phyloP scores from a whole-genome alignment of 2,797 vertebrate species.

The Luscinia luscinia region DNA sequence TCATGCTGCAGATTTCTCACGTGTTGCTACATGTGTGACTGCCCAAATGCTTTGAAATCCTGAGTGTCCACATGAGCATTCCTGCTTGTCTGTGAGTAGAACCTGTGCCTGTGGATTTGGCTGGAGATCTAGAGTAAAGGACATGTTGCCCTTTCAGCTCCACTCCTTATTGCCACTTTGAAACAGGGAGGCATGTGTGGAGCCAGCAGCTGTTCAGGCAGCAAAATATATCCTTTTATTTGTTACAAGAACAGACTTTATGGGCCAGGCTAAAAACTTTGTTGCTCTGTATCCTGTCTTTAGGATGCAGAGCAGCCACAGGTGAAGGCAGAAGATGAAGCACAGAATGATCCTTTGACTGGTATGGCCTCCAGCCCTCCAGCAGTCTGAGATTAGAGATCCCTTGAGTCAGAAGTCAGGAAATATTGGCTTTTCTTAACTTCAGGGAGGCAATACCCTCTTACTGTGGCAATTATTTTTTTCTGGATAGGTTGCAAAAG shows the following conservation, averaged over 20 bases:
- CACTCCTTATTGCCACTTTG: slow-evolving; percentile 1
- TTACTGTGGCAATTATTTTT: background rate
- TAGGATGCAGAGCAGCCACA: background rate
- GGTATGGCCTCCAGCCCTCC: background rate
- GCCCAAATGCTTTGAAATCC: background rate
- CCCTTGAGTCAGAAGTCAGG: background rate
- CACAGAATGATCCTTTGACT: background rate
- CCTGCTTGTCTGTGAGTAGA: slow-evolving; percentile 24
- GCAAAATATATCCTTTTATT: background rate
- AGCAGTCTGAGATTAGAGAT: background rate
- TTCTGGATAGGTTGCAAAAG: background rate
- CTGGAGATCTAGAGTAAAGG: slow-evolving; percentile 53
- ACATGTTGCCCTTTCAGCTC: slow-evolving; percentile 42
- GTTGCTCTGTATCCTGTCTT: background rate
- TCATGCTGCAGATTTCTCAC: background rate
- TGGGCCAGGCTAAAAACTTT: background rate
- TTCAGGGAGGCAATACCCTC: background rate
- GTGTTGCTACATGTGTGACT: slow-evolving; percentile 17
- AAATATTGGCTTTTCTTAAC: background rate
- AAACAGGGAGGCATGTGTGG: background rate
- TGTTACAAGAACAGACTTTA: background rate
- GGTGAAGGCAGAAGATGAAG: background rate
- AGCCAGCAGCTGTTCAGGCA: slow-evolving; percentile 6
- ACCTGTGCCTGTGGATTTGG: slow-evolving; percentile 46
- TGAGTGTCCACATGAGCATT: slow-evolving; percentile 15